phyloP scores from a whole-genome alignment of 1,140 invertebrate genomes.

The Pararge aegeria region DNA sequence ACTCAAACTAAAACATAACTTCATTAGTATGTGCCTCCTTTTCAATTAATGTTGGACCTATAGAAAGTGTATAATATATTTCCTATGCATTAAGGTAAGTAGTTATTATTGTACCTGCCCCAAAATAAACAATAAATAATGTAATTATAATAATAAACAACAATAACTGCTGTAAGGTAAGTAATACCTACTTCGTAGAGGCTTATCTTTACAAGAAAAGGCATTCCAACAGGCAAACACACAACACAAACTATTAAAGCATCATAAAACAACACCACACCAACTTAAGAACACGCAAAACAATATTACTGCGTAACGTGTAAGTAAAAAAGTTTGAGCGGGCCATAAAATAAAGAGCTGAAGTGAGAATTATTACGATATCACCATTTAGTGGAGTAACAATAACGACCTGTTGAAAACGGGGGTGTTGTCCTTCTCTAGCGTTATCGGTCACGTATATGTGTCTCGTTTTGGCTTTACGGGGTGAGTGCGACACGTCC shows the following conservation, averaged over 20 bases:
- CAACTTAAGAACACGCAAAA: conserved; percentile 1
- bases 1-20: too few species aligned
- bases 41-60: too few species aligned
- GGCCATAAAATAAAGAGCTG: conserved; percentile 55
- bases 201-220: neutral
- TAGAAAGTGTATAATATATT: too few species aligned
- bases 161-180: too few species aligned
- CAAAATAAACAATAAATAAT: too few species aligned
- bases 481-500: conserved; percentile 49
- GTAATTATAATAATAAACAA: too few species aligned
- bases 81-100: too few species aligned
- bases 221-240: conserved; percentile 3
- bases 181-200: neutral
- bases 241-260: conserved; percentile 2
- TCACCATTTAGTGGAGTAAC: conserved; percentile 69
- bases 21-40: too few species aligned
- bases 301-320: neutral
- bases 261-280: conserved; percentile 3
- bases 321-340: conserved; percentile 35
- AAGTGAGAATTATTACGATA: conserved; percentile 67
- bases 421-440: conserved; percentile 51
- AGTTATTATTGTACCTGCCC: too few species aligned
- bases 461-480: conserved; percentile 43
- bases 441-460: conserved; percentile 39
- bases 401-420: conserved; percentile 76